Base-by-base conservation (phyloP, 2,113 vertebrate species). In the Regulus satrapa region DNA sequence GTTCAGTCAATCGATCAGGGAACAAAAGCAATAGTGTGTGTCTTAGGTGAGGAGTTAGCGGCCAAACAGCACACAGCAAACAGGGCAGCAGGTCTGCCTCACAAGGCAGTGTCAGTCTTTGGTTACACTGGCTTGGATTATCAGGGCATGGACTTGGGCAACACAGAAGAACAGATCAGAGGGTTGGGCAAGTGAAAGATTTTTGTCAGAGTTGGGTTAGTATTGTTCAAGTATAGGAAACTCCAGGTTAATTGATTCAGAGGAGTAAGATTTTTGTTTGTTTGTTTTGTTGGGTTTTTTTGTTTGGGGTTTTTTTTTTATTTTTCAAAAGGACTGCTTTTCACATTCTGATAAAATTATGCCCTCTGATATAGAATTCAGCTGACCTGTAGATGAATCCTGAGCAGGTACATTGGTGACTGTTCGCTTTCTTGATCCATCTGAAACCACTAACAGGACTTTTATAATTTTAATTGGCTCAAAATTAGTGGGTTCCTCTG, bases 1-100 rank as follows among this genome's bases (percentile, higher is more conserved):
- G 84, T 95, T 96, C 89, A 92, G 89, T 95, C 94, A 92, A 92
- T 92, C 73, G 89, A 94, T 95, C 83, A 4, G 16, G 93, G 89
- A 95, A 68, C 89, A 78, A 81, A 95, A 95, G 91, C 94, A 91
- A 79, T 92, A 95, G 86, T 34, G 86, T 87, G 80, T 92, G 93
- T 96, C 90, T 94, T 85, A 90, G 90, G 90, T 83, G 79, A 90
- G 76, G 85, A 92, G 85, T 32, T 88, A 90, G 83, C 92, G 85
- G 94, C 92, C 92, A 94, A 92, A 77, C 67, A 95, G 79, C 63
- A 62, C 82, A 46, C 29, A 79, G 43, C 85, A 92, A 85, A 82
- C 67, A 93, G 95, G 92, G 82, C 92, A 86, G 75, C 67, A 72
- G 93, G 73, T 92, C 84, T 92, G 86, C 32, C 38, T 92, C 38